phyloP scores from a whole-genome alignment of 2,113 vertebrate genomes.

The Dasyprocta punctata region DNA sequence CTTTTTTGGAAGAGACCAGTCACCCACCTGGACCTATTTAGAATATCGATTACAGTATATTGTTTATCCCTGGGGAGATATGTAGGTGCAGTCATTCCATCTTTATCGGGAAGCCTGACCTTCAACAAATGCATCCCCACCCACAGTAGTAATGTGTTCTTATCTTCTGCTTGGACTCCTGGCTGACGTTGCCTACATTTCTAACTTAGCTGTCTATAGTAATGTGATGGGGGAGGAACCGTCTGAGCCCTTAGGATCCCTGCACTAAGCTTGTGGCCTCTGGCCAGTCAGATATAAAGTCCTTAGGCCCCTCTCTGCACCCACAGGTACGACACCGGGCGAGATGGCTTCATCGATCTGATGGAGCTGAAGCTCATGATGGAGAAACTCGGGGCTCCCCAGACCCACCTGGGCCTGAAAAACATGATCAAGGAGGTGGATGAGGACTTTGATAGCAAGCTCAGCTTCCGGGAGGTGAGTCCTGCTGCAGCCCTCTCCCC shows the following conservation, averaged over 20 bases:
- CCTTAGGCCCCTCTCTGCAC: background rate
- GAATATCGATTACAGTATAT: background rate
- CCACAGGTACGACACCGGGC: slow-evolving; percentile 91
- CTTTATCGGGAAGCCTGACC: background rate
- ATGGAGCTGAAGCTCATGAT: slow-evolving; percentile 99
- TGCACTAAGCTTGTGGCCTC: fast-evolving
- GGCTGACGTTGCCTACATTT: background rate
- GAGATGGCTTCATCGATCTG: slow-evolving; percentile 95
- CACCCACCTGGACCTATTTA: background rate
- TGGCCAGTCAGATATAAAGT: background rate
- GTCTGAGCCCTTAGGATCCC: background rate
- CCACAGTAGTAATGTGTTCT: background rate
- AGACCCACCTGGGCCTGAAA: slow-evolving; percentile 96
- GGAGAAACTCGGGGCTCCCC: slow-evolving; percentile 96
- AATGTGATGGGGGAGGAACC: too few species aligned
- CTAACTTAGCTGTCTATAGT: background rate
- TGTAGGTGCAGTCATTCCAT: background rate
- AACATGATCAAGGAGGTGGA: slow-evolving; percentile 99
- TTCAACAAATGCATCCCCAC: background rate
- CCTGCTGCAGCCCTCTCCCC: fast-evolving
- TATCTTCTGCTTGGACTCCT: background rate
- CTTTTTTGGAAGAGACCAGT: background rate
- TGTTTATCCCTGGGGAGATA: background rate
- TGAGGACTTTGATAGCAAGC: slow-evolving; percentile 95
- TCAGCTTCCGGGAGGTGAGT: slow-evolving; percentile 95